These are phyloP conservation scores for Sebastes taczanowskii DNA, from an alignment of 2,797 vertebrate species.

Conservation along the genomic window DNA sequence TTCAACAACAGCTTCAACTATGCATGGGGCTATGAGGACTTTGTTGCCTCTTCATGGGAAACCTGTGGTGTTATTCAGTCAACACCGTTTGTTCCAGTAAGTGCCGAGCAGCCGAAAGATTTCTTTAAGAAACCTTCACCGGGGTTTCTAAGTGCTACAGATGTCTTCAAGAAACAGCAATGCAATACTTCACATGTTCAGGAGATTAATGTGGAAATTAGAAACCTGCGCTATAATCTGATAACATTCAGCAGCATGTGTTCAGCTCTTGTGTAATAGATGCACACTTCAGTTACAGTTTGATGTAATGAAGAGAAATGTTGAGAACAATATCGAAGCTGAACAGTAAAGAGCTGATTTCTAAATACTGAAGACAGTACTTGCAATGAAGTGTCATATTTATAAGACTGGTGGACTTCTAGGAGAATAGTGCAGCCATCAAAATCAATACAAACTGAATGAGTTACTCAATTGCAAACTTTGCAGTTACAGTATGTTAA, in stretches of 20 bases:
- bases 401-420: conserved; percentile 11
- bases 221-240: conserved; percentile 9
- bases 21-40: conserved; percentile 20
- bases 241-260: conserved; percentile 26
- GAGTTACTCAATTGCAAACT: conserved; percentile 15
- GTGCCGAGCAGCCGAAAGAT: background rate
- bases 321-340: background rate
- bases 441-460: conserved; percentile 16
- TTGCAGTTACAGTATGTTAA: conserved; percentile 23
- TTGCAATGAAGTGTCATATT: conserved; percentile 9
- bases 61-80: conserved; percentile 3
- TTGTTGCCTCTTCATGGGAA: background rate
- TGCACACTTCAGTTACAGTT: background rate
- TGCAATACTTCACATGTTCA: background rate
- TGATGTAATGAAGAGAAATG: background rate
- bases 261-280: background rate
- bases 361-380: conserved; percentile 15
- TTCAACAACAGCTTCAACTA: conserved; percentile 61
- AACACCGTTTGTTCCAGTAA: conserved; percentile 7
- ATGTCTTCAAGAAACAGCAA: conserved; percentile 14
- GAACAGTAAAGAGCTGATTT: background rate
- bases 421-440: background rate
- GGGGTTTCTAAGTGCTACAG: conserved; percentile 31
- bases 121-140: background rate
- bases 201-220: background rate